Evolutionary conservation across 2,888 invertebrate species (phyloP).

Genomic region (Oscheius myriophilus): DNA sequence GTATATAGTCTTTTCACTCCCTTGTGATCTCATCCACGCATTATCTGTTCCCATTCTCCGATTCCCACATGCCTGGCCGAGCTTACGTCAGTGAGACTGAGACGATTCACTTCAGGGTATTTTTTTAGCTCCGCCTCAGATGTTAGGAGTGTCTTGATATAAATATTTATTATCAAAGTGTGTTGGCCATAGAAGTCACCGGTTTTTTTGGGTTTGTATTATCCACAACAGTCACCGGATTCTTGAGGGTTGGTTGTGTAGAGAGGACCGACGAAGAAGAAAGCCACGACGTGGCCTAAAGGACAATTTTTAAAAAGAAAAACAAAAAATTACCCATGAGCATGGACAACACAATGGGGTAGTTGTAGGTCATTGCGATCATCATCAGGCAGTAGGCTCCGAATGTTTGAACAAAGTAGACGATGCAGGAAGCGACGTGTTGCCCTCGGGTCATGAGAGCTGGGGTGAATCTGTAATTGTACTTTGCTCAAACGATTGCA

Average conservation of each 20-base stretch:
- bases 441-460: conserved; percentile 29
- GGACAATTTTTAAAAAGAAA: not conserved
- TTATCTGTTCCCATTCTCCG: not conserved
- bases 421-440: conserved; percentile 40
- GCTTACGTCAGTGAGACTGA: conserved; percentile 19
- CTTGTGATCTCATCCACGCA: conserved; percentile 12
- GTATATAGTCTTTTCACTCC: conserved; percentile 17
- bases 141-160: not conserved
- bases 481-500: too few species aligned
- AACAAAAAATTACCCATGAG: conserved; percentile 17
- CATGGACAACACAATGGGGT: conserved; percentile 47
- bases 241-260: conserved; percentile 40
- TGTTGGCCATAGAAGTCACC: conserved; percentile 49
- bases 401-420: conserved; percentile 57
- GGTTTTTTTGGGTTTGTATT: conserved; percentile 30
- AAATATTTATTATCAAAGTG: conserved; percentile 21
- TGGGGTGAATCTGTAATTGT: conserved; percentile 46
- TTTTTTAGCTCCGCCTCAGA: too few species aligned
- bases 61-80: conserved; percentile 16
- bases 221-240: conserved; percentile 49
- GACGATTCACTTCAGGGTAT: conserved; percentile 11
- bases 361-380: conserved; percentile 66
- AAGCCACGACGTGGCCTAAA: conserved; percentile 61
- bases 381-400: conserved; percentile 60
- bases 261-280: conserved; percentile 58